Base-by-base conservation (phyloP, 2,113 vertebrate genomes). In the Anoura caudifer region DNA sequence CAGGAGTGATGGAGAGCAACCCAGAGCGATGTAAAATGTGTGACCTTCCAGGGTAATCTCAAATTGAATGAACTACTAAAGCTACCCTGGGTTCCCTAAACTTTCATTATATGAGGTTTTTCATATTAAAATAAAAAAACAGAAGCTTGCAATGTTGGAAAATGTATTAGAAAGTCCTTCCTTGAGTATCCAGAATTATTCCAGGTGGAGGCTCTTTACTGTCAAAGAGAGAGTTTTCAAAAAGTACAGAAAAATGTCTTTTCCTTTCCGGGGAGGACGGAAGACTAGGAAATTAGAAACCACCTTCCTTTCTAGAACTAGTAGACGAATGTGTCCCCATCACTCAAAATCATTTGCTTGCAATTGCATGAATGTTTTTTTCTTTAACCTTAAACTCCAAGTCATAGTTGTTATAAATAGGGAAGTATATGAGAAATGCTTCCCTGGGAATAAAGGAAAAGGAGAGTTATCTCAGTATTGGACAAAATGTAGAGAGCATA, bases 21-120 rank as follows among this genome's bases (percentile, higher is more conserved):
- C 17, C 17, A 56, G 36, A 84, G 76, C 47, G 16, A 33, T 28
- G 17, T 88, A 43, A 73, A 91, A 87, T 15, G 15, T 76, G 36
- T 90, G 76, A 95, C 90, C 94, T 96, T 96, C 84, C 70, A 36
- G 28, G 12, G 63, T 38, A 31, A 94, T n/a, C n/a, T 75, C 50
- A 63, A 45, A 54, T 31, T 54, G 41, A 88, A 36, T 26, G 83
- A 80, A 94, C 47, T 36, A 77, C 54, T 87, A 31, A 80, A 61
- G 5, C 33, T 83, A 67, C 41, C 2, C 26, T 43, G 19, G 10
- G 2, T 90, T 61, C 61, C 17, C n/a, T 70, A 54, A 93, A 83
- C 73, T 86, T 20, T 72, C 28, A 56, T 69, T 33, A 52, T 33
- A 36, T 38, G 10, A n/a, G 14, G 19, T 86, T 93, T 94, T 56